phyloP scores from a whole-genome alignment of 2,888 invertebrate genomes.

The Stenichneumon culpator region DNA sequence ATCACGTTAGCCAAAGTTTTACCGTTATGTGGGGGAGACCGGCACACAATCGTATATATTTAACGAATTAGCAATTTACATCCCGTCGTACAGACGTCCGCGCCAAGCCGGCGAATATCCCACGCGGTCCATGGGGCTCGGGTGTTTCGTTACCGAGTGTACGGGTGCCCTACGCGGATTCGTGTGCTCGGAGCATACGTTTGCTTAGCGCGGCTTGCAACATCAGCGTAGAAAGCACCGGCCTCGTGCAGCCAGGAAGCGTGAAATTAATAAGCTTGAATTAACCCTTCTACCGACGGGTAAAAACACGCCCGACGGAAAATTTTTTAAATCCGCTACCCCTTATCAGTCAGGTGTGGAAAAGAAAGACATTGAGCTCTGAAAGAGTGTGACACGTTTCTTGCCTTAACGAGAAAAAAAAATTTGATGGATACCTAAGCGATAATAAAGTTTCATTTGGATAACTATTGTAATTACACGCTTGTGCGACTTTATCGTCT shows the following conservation, averaged over 20 bases:
- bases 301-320: background rate
- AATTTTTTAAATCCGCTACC: background rate
- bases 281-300: background rate
- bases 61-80: conserved; percentile 36
- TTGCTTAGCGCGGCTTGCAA: conserved; percentile 13
- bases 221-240: background rate
- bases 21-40: conserved; percentile 11
- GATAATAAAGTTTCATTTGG: conserved; percentile 5
- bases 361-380: background rate
- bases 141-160: conserved; percentile 3
- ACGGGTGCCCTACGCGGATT: background rate
- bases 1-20: conserved; percentile 10
- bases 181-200: background rate
- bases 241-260: background rate
- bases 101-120: background rate
- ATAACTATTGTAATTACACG: background rate
- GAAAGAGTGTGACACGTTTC: background rate
- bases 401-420: background rate
- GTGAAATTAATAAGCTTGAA: conserved; percentile 1
- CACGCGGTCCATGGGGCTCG: background rate
- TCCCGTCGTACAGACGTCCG: background rate
- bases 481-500: background rate
- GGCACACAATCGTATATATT: conserved; percentile 16
- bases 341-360: background rate
- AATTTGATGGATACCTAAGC: too few species aligned